Base-by-base conservation (phyloP, 2,888 invertebrate species). In the Tridacna gigas region DNA sequence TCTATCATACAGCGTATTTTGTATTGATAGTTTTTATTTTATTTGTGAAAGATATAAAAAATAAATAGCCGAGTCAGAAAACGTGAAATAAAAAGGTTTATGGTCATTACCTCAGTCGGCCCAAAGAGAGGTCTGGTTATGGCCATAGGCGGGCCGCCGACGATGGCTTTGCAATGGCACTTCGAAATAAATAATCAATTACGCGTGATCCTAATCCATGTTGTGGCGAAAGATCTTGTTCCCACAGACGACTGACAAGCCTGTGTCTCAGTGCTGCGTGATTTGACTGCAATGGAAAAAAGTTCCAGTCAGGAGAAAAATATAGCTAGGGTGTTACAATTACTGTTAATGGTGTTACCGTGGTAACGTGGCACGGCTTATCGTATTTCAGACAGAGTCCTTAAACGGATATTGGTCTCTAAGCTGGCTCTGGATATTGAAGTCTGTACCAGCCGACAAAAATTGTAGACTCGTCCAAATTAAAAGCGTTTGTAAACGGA, bases 321-420 rank as follows among this genome's bases (percentile, higher is more conserved):
- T 9, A 51, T 22, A 51, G 71, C 47, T 28, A 15, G 25, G 48
- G 71, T 47, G n/a, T 71, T 51, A n/a, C 47, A 25, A 51, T 71
- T 71, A 71, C 51, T 51, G 71, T 47, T 22, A 71, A 71, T 71
- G 71, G 22, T 51, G 71, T 71, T 51, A 51, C 71, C 71, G 28
- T 47, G 71, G 71, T 71, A 15, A 71, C 71, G 47, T 25, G 51
- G 4, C 13, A 47, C 25, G 48, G 47, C 25, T 71, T 22, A 22
- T 51, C 51, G 51, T 22, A 51, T 71, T 71, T 51, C 71, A 71
- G 25, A 22, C 18, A 3, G 7, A 13, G 51, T 48, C n/a, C 63
- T 71, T 71, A 47, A 20, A 47, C 69, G n/a, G 47, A 69, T 69
- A 69, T 47, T 69, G 69, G 45, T 45, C 20, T 37, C 47, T 12